These are phyloP conservation scores for Clusia tigrina DNA, from an alignment of 2,888 invertebrate species.

Conservation along the genomic window DNA sequence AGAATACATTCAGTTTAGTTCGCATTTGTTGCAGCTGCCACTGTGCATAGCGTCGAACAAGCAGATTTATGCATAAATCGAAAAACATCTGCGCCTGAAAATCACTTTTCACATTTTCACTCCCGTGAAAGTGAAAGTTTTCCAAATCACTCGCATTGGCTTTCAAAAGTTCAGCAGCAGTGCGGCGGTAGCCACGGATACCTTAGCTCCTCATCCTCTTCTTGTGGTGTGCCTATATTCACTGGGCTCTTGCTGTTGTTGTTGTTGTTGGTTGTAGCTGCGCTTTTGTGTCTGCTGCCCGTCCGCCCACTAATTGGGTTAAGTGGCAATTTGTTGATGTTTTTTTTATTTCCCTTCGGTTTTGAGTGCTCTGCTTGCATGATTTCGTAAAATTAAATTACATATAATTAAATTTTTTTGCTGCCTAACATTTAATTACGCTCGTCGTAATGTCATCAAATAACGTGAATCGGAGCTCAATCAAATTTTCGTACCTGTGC, in stretches of 20 bases:
- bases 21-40: no score
- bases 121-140: slow-evolving; percentile 13
- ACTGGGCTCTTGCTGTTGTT: background rate
- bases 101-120: background rate
- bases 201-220: background rate
- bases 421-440: slow-evolving; percentile 11
- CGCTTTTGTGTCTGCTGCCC: background rate
- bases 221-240: background rate
- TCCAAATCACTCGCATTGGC: background rate
- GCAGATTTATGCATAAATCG: background rate
- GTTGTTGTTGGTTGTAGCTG: background rate
- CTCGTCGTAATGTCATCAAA: slow-evolving; percentile 1
- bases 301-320: slow-evolving; percentile 11
- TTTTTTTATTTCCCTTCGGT: background rate
- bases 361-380: background rate
- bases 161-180: no score
- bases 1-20: no score
- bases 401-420: background rate
- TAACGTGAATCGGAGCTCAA: slow-evolving; percentile 5
- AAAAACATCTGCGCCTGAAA: background rate
- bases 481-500: background rate
- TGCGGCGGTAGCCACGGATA: no score
- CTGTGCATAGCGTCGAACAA: background rate
- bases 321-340: slow-evolving; percentile 7
- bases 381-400: background rate